A percentile compares a stretch with the other conserved stretches of the same genome.
Evolutionary conservation across 2,113 vertebrate genomes (phyloP).

Genomic region (Phalacrocorax aristotelis): DNA sequence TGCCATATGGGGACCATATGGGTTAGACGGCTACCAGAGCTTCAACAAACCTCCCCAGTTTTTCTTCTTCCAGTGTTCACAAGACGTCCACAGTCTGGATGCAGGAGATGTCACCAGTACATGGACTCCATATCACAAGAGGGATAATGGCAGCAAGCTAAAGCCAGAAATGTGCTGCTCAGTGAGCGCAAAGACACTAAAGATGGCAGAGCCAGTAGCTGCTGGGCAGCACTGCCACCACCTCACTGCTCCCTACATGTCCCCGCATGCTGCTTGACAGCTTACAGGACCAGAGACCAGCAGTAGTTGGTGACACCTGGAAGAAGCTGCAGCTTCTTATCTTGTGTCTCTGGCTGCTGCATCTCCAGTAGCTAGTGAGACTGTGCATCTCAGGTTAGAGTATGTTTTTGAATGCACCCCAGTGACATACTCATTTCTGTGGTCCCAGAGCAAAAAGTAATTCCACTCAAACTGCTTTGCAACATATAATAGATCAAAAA

Average conservation of each 20-base stretch:
- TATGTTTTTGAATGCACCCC: neutral
- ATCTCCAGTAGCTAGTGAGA: neutral
- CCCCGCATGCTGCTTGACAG: rapidly evolving
- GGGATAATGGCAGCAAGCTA: neutral
- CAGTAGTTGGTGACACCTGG: neutral
- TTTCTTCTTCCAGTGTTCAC: neutral
- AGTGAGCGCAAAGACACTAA: neutral
- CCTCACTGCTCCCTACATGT: neutral
- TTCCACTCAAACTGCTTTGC: neutral
- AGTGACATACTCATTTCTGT: neutral
- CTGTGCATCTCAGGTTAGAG: neutral
- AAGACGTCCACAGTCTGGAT: neutral
- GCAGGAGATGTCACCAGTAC: neutral
- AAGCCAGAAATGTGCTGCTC: neutral
- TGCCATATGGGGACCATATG: neutral
- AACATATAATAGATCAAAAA: neutral
- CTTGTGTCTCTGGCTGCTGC: neutral
- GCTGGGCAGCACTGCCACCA: neutral
- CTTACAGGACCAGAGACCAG: neutral
- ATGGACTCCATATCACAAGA: neutral
- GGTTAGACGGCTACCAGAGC: neutral
- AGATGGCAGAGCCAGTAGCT: neutral
- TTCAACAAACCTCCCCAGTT: neutral
- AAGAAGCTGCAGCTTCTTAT: neutral
- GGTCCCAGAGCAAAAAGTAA: neutral